A percentile compares a stretch with the other conserved stretches of the same genome.
phyloP scores from a whole-genome alignment of 2,888 invertebrate species.

The Gonocerus acuteangulatus region DNA sequence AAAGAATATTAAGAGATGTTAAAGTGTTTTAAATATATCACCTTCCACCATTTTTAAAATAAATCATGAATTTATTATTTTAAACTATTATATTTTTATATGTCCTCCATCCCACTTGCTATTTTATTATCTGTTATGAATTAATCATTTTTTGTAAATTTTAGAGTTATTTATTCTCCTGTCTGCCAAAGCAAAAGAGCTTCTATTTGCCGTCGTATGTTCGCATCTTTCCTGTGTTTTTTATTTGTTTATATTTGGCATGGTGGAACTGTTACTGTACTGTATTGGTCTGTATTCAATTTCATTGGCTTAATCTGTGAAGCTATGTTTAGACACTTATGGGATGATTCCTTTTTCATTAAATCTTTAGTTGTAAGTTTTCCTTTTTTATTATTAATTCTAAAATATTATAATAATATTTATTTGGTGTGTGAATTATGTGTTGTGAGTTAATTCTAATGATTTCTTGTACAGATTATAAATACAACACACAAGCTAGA shows the following conservation, averaged over 20 bases:
- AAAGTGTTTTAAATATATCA: conserved; percentile 13
- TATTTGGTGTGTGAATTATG: too few relatives aligned
- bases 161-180: conserved; percentile 63
- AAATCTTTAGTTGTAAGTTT: conserved; percentile 3
- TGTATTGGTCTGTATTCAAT: conserved; percentile 83
- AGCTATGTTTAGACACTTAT: conserved; percentile 53
- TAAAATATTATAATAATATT: neutral
- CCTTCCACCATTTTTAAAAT: conserved; percentile 20
- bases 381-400: neutral
- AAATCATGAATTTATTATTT: neutral
- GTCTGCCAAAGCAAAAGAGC: conserved; percentile 43
- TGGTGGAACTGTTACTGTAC: conserved; percentile 65
- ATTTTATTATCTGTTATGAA: too few relatives aligned
- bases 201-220: conserved; percentile 51
- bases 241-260: conserved; percentile 86
- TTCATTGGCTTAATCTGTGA: conserved; percentile 71
- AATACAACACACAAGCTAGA: too few relatives aligned
- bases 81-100: too few relatives aligned
- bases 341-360: conserved; percentile 38
- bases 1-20: too few relatives aligned
- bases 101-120: too few relatives aligned
- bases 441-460: too few relatives aligned
- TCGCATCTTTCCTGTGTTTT: conserved; percentile 70
- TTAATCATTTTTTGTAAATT: too few relatives aligned
- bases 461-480: too few relatives aligned